Percentiles rank a stretch among this genome's conserved stretches.
These are phyloP conservation scores for Mesitornis unicolor DNA, from an alignment of 2,113 vertebrate genomes.

Conservation along the genomic window DNA sequence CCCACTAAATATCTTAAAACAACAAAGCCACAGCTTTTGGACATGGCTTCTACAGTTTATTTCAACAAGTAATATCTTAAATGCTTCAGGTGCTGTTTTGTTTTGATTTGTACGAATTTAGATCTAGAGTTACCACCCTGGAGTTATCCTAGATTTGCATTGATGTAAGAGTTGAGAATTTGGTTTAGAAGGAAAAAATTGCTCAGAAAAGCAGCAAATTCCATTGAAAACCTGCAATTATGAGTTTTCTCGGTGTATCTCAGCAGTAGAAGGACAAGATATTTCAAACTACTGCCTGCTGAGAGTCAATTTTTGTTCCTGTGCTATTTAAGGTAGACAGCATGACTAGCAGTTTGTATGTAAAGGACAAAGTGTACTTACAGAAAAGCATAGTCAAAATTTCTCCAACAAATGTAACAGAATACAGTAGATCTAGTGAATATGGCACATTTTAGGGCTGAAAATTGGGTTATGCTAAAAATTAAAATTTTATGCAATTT, in stretches of 20 bases:
- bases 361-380: not conserved
- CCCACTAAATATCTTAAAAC: not conserved
- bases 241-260: not conserved
- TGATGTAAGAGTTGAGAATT: not conserved
- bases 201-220: not conserved
- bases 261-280: not conserved
- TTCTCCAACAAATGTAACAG: not conserved
- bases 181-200: not conserved
- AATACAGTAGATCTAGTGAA: not conserved
- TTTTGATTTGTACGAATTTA: not conserved
- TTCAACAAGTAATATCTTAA: not conserved
- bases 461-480: not conserved
- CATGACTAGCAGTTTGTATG: not conserved
- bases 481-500: not conserved
- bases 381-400: not conserved
- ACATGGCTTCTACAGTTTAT: not conserved
- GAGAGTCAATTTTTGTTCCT: not conserved
- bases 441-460: not conserved
- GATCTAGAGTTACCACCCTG: not conserved
- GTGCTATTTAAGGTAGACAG: not conserved
- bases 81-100: not conserved
- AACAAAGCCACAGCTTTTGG: not conserved
- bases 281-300: not conserved
- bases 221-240: not conserved
- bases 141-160: not conserved